Base-by-base conservation (phyloP, 2,113 vertebrate species). In the Catharus minimus region DNA sequence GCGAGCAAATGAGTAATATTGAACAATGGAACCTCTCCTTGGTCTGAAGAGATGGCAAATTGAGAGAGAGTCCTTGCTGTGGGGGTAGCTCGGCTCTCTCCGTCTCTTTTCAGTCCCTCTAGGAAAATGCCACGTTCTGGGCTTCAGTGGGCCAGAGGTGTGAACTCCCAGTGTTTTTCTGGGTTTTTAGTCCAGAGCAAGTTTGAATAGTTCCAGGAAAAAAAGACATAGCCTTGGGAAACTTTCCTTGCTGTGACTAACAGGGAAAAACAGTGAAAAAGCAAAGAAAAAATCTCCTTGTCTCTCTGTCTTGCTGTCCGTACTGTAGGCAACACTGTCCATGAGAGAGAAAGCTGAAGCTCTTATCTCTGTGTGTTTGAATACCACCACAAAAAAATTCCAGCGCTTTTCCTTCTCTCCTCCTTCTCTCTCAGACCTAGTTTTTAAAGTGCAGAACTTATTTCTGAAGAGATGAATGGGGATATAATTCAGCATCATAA, bases 261-360 rank as follows among this genome's bases (percentile, higher is more conserved):
- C 4, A 11, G 49, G 8, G 13, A 50, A n/a, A 50, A 50, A 2
- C 3, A 21, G 17, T 1, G 2, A 27, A n/a, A 49, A 76, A 13
- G 12, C 21, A 60, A n/a, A 61, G 46, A 41, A 32, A 39, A n/a
- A 21, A 3, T 38, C 13, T 49, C 44, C 21, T 38, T 32, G 19
- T 52, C 8, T 26, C 26, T 47, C 43, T 57, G 14, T 47, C 13
- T 32, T 1, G 0, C 44, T 50, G 28, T 50, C 13, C 0, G 0
- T 41, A 28, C 28, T 50, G 22, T 46, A 50, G 44, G 41, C 17
- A 32, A 9, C 28, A 13, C 44, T 12, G 22, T 20, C 12, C 2
- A 9, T 11, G 3, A 50, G 36, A 50, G 12, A 38, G 27, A 24
- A 16, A 55, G 22, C 14, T 5, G 5, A 38, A 47, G 33, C 1